Conservation (phyloP, 2,797 vertebrate species). For the Propithecus deckenii region DNA sequence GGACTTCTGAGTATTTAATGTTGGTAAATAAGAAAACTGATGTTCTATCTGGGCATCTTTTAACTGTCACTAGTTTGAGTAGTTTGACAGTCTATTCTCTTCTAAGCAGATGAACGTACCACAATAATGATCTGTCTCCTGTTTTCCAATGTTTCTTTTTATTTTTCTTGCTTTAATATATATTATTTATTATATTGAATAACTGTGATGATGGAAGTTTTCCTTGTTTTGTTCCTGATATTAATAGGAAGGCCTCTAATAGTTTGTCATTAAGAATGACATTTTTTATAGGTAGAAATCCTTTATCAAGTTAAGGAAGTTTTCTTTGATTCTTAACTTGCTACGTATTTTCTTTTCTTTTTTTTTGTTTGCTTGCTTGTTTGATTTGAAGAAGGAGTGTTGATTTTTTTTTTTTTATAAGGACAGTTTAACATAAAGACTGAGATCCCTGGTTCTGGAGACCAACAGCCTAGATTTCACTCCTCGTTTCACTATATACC, state of each 20-base stretch:
- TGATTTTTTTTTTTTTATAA: background rate
- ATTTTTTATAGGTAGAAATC: background rate
- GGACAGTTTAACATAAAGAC: background rate
- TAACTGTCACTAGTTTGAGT: background rate
- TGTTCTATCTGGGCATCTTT: background rate
- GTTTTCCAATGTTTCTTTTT: background rate
- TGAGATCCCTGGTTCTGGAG: background rate
- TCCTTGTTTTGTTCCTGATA: background rate
- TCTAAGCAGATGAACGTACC: background rate
- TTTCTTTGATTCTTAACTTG: background rate
- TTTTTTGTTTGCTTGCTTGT: background rate
- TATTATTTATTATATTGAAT: slow-evolving; percentile 39
- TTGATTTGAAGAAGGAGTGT: background rate
- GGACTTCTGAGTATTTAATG: background rate
- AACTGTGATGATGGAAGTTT: background rate
- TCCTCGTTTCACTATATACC: background rate
- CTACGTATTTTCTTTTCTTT: background rate
- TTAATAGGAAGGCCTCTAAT: background rate
- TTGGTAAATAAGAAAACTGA: background rate
- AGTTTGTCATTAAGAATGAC: background rate
- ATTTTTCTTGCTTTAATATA: slow-evolving; percentile 3
- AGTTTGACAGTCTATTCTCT: background rate
- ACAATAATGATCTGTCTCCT: background rate
- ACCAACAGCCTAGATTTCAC: background rate
- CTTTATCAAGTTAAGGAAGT: background rate